Evolutionary conservation across 2,797 vertebrate genomes (phyloP), one percentile per base, ranked within the genome.

Genomic region (Champsocephalus esox): DNA sequence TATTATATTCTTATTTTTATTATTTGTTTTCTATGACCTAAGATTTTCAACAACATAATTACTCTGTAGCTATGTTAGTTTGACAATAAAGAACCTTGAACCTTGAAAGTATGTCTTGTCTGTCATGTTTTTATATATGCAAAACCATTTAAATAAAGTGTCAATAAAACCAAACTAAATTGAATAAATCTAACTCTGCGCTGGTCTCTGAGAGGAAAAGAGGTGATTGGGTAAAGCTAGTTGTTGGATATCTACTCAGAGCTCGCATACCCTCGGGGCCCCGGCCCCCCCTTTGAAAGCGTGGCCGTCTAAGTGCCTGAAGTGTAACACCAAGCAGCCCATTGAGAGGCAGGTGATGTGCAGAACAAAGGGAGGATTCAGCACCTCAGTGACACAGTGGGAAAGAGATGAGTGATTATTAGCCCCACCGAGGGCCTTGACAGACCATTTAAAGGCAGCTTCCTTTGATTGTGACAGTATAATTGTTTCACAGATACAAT

Each of bases 381-480:
- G 92, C 89, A 92, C 92, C 92, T 92, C 83, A 78, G 91, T 93
- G 95, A 94, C 94, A 95, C 93, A 91, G 93, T 93, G 93, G 94
- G 94, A 94, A 93, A 93, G 93, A 93, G 92, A 94, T 95, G 94
- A 94, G 93, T 93, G 92, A 93, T 95, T 93, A 96, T 96, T 95
- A 95, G 94, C 91, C 92, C 92, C 88, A 79, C 92, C 57, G 86
- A 92, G 93, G 89, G 91, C 93, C 90, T 83, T 91, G 93, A 94
- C 93, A 87, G 94, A 92, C 93, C 92, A 89, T 93, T 96, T 95
- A 94, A 94, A 94, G 90, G 89, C 91, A 87, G 93, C 93, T 94
- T 95, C 95, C 95, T 96, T 96, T 96, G 95, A 96, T 96, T 95
- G 95, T 96, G 95, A 96, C 95, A 95, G 95, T 95, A 94, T 96